Evolutionary conservation across 2,797 vertebrate genomes (phyloP).

Genomic region (Pseudomugil gertrudae): DNA sequence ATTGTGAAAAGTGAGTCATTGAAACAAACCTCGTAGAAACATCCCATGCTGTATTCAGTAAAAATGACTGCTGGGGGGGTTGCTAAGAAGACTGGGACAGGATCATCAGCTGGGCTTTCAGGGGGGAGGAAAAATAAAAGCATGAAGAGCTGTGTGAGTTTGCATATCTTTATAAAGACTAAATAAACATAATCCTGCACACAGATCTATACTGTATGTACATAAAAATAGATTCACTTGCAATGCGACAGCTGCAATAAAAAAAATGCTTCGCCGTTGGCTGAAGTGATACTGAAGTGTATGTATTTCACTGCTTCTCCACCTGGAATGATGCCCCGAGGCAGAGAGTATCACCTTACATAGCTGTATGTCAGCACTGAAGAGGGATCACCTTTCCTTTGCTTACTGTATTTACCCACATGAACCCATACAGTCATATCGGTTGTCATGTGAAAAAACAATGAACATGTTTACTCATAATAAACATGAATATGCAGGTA

Average conservation of each 20-base stretch:
- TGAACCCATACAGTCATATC: background rate
- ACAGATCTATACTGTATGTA: background rate
- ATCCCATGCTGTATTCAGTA: conserved; percentile 86
- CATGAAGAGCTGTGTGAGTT: background rate
- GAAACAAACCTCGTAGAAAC: conserved; percentile 88
- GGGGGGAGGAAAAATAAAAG: conserved; percentile 7
- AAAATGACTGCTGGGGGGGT: conserved; percentile 87
- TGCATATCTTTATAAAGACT: background rate
- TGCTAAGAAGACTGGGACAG: conserved; percentile 85
- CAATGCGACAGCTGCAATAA: background rate
- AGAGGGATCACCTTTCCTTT: conserved; percentile 9
- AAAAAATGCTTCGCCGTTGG: background rate
- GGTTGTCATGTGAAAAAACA: background rate
- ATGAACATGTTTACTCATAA: conserved; percentile 1
- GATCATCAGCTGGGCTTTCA: conserved; percentile 65
- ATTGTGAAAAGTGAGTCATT: background rate
- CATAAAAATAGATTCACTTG: background rate
- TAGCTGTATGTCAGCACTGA: conserved; percentile 15
- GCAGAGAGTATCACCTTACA: conserved; percentile 35
- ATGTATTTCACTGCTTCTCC: background rate
- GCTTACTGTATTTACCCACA: conserved; percentile 5
- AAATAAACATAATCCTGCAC: background rate
- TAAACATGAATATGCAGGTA: conserved; percentile 47
- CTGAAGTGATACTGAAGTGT: background rate
- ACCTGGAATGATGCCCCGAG: background rate